Conservation (phyloP, 2,888 invertebrate genomes). For the Pelosia muscerda region DNA sequence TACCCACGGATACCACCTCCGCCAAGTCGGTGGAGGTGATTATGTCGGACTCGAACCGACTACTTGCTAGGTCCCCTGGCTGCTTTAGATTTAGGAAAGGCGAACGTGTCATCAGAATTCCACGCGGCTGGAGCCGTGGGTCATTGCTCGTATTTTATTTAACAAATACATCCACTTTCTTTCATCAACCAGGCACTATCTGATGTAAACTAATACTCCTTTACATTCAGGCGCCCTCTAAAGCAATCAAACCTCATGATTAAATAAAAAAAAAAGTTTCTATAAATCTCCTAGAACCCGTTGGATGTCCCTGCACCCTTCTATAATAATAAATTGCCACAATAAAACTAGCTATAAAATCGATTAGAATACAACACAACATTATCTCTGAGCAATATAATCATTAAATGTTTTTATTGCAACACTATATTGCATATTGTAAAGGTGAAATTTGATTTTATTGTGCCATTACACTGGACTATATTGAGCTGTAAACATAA, state of each 20-base stretch:
- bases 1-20: too few relatives aligned
- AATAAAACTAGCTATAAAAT: conserved; percentile 50
- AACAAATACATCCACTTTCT: not conserved
- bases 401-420: conserved; percentile 62
- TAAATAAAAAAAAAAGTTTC: not conserved
- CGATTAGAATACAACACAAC: conserved; percentile 56
- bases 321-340: conserved; percentile 23
- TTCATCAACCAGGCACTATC: not conserved
- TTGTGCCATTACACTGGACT: conserved; percentile 14
- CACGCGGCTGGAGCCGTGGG: too few relatives aligned
- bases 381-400: conserved; percentile 51
- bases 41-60: too few relatives aligned
- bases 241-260: not conserved
- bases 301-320: conserved; percentile 18
- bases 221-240: not conserved
- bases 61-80: too few relatives aligned
- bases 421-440: conserved; percentile 44
- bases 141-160: not conserved
- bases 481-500: not conserved
- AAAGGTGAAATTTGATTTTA: conserved; percentile 44
- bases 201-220: not conserved
- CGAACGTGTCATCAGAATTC: too few relatives aligned
- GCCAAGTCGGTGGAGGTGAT: too few relatives aligned
- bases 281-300: conserved; percentile 16
- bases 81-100: too few relatives aligned